Evolutionary conservation across 2,113 vertebrate genomes (phyloP), one percentile per base, ranked within the genome.

Genomic region (Zingel zingel): DNA sequence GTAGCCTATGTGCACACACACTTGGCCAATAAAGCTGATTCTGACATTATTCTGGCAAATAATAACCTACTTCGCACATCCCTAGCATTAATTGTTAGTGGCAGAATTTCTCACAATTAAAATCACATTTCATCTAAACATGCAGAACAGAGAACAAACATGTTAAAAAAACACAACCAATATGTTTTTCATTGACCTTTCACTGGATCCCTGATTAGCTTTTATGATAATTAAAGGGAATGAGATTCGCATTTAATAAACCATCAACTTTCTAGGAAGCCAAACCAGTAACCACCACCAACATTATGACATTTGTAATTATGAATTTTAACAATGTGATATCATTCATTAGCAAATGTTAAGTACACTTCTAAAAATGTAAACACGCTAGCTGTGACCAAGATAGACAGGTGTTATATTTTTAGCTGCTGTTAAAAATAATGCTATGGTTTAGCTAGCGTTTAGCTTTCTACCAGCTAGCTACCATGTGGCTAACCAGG

Each of bases 41-140:
- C 51, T 10, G 6, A 53, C 16, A 57, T 9, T 4, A 43, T 23
- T 27, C n/a, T 39, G 47, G 25, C 56, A 59, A 51, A 71, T 18
- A 51, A 71, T 18, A 50, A 12, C 23, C 45, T 18, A n/a, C 30
- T 63, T 68, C 2, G 1, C 56, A 14, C 19, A 30, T 67, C 43
- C 64, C 80, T 65, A 78, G 57, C 59, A 68, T 6, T 10, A 39
- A 39, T 39, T 27, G 21, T 5, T 43, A 47, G 53, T 16, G 25
- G 36, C 12, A 18, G 2, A 30, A 18, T 10, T 57, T 79, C 14
- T 53, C 53, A 57, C 39, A 79, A 66, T 66, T 30, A 82, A 25
- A 15, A n/a, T 21, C 16, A n/a, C 8, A 33, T 33, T 33, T 33
- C 33, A 33, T 62, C 19, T 33, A 3, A 30, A 18, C 14, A 19